Conservation (phyloP, 92 coral and sea anemone genomes). For the Parazoanthus darwini region DNA sequence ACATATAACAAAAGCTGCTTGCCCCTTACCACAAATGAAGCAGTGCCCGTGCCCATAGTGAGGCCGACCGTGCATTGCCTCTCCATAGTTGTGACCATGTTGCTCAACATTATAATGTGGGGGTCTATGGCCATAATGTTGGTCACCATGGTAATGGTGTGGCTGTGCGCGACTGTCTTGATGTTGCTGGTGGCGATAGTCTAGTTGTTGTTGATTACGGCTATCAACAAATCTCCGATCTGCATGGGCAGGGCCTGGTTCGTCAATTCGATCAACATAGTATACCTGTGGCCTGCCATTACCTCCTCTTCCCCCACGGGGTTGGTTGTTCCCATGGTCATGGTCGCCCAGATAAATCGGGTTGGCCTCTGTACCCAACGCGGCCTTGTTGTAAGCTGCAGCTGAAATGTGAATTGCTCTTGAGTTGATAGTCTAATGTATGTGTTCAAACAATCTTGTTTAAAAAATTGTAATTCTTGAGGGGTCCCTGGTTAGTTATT, state of each 20-base stretch:
- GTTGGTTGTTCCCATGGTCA: constrained; percentile 19
- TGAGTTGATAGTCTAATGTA: constrained; percentile 6
- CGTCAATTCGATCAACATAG: constrained; percentile 18
- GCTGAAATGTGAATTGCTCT: constrained; percentile 19
- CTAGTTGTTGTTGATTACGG: constrained; percentile 23
- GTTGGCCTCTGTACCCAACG: constrained; percentile 26
- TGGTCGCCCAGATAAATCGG: constrained; percentile 28
- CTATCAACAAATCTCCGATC: constrained; percentile 29
- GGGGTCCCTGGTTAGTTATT: too few relatives aligned
- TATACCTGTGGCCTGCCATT: constrained; percentile 25
- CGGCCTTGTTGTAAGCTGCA: constrained; percentile 31
- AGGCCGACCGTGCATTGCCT: constrained; percentile 48
- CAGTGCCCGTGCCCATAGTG: constrained; percentile 76
- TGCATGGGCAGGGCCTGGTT: constrained; percentile 35
- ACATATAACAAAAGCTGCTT: background rate
- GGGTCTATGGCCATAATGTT: constrained; percentile 17
- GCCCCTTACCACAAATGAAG: constrained; percentile 57
- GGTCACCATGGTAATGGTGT: constrained; percentile 36
- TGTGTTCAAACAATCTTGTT: background rate
- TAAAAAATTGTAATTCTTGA: too few relatives aligned
- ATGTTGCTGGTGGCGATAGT: constrained; percentile 19
- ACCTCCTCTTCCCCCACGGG: constrained; percentile 41
- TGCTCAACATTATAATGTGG: constrained; percentile 36
- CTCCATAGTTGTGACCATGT: constrained; percentile 46
- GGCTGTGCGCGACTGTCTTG: constrained; percentile 19